A percentile compares a stretch with the other conserved stretches of the same genome.
These are phyloP conservation scores for Epinephelus malabaricus DNA, from an alignment of 2,797 vertebrate genomes.

Conservation along the genomic window DNA sequence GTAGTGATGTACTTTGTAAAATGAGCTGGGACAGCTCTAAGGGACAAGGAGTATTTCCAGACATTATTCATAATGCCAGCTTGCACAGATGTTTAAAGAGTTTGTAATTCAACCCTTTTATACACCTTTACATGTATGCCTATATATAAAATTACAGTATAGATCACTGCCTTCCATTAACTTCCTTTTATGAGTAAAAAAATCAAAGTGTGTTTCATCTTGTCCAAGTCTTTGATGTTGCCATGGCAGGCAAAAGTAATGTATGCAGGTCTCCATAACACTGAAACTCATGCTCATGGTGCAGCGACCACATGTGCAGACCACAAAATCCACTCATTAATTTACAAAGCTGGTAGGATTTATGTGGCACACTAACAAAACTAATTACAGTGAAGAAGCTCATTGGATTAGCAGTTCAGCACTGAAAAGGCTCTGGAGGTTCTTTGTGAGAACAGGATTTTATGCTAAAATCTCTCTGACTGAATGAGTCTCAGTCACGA, in stretches of 20 bases:
- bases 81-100: not conserved
- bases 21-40: conserved; percentile 18
- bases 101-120: conserved; percentile 2
- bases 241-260: not conserved
- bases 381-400: conserved; percentile 30
- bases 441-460: conserved; percentile 15
- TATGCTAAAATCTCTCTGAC: conserved; percentile 10
- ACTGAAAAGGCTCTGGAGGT: conserved; percentile 8
- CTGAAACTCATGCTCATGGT: not conserved
- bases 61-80: conserved; percentile 14
- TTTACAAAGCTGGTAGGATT: conserved; percentile 36
- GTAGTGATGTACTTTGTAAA: conserved; percentile 42
- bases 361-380: conserved; percentile 23
- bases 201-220: not conserved
- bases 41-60: conserved; percentile 25
- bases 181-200: not conserved
- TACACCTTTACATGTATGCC: not conserved
- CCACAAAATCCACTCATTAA: conserved; percentile 26
- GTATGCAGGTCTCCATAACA: not conserved
- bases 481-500: conserved; percentile 19
- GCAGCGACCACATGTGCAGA: conserved; percentile 2
- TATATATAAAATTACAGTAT: not conserved
- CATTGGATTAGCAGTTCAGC: conserved; percentile 21
- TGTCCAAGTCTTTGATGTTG: not conserved
- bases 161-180: not conserved